Base-by-base conservation (phyloP, 2,888 invertebrate genomes). In the Abrostola triplasia region DNA sequence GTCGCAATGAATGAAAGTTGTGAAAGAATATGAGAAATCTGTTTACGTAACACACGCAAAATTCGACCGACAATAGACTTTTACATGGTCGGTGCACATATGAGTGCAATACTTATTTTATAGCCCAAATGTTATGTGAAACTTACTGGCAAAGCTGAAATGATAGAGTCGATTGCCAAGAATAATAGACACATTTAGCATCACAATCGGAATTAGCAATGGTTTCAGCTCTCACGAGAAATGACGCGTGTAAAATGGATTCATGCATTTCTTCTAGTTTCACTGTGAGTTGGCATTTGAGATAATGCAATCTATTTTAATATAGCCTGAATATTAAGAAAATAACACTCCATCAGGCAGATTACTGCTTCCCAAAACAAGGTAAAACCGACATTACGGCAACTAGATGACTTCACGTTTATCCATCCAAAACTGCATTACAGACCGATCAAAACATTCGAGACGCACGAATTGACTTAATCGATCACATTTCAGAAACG, bases 1-100 rank as follows among this genome's bases (percentile, higher is more conserved):
- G 82, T 84, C 81, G 85, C 83, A 88, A 87, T 81, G 78, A 85
- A 86, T 77, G 88, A 88, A 88, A 88, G 89, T 87, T 83, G 72
- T 79, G 83, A 86, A 87, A 84, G 86, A 87, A 74, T 82, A 82
- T 70, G 80, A 80, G 74, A 79, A 79, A 81, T 76, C 41, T 64
- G 64, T 82, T 87, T 84, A 86, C 84, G 83, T 80, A 85, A 84
- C 61, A 76, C 64, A 69, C 71, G 73, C 72, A 73, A 77, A 79
- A 80, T 83, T 80, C 62, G 72, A 65, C 70, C 67, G 71, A 68
- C 81, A 73, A 73, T 73, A 69, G 73, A 73, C 64, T 66, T 73
- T 78, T 76, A 83, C 77, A 83, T 80, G 77, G 76, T 80, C 73
- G 70, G 77, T 81, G 77, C 62, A 73, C 83, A 79, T 77, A 73